These are phyloP conservation scores for Glyphotaelius pellucidus DNA, from an alignment of 2,888 invertebrate genomes.

Conservation along the genomic window DNA sequence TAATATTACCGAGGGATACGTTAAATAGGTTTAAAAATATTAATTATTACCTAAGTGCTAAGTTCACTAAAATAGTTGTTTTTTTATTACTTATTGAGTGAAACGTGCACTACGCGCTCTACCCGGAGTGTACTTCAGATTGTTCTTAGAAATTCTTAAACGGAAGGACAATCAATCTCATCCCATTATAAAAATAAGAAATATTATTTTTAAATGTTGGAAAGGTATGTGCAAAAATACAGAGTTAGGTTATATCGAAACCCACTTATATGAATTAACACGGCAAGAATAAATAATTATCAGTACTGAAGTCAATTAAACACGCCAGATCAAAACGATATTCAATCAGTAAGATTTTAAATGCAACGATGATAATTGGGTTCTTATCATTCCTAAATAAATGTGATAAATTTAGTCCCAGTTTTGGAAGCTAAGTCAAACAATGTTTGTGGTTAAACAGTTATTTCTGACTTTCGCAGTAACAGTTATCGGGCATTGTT, in stretches of 20 bases:
- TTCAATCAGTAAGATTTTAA: not conserved
- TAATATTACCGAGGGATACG: not conserved
- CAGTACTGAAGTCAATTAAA: not conserved
- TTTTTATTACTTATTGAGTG: not conserved
- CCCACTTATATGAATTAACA: not conserved
- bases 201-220: not conserved
- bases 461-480: not conserved
- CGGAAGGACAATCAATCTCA: not conserved
- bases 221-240: not conserved
- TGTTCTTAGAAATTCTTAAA: not conserved
- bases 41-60: not conserved
- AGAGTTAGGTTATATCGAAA: not conserved
- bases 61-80: not conserved
- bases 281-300: not conserved
- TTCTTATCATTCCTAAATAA: not conserved
- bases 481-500: not conserved
- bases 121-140: too few relatives aligned
- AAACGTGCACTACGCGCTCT: not conserved
- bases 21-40: not conserved
- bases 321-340: not conserved
- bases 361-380: not conserved
- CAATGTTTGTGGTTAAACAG: constrained; percentile 6
- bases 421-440: not conserved
- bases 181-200: not conserved
- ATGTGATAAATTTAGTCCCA: not conserved